These are phyloP conservation scores for Nephrocerus scutellatus DNA, from an alignment of 2,888 invertebrate species.

Conservation along the genomic window DNA sequence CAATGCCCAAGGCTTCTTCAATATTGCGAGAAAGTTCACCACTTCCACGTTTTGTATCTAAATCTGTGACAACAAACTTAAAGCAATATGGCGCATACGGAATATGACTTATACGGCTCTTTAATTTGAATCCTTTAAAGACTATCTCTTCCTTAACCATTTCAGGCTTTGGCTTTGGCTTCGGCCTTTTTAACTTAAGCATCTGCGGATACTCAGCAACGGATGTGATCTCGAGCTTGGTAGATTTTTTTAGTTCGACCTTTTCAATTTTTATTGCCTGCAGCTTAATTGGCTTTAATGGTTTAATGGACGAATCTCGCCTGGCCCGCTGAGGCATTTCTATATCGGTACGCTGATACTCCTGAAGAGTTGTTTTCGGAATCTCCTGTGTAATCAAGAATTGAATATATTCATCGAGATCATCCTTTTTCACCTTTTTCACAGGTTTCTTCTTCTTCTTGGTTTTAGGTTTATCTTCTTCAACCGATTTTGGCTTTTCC, in stretches of 20 bases:
- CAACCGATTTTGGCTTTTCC: constrained; percentile 25
- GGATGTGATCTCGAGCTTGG: constrained; percentile 56
- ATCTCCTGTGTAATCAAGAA: constrained; percentile 45
- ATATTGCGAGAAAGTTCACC: constrained; percentile 63
- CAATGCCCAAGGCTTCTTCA: constrained; percentile 59
- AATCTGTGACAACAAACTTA: constrained; percentile 27
- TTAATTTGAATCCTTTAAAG: constrained; percentile 62
- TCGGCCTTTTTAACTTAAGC: constrained; percentile 56
- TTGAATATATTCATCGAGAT: constrained; percentile 44
- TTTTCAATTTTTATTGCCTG: constrained; percentile 56
- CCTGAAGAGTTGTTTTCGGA: constrained; percentile 45
- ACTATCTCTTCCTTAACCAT: constrained; percentile 51
- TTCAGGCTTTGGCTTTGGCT: constrained; percentile 37
- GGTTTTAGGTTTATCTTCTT: constrained; percentile 22
- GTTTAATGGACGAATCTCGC: constrained; percentile 32
- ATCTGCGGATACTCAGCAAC: constrained; percentile 55
- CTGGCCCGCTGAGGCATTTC: constrained; percentile 40
- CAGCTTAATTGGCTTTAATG: constrained; percentile 33
- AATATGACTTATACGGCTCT: constrained; percentile 60
- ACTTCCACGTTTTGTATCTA: constrained; percentile 53
- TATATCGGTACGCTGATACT: constrained; percentile 43
- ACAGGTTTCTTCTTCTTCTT: constrained; percentile 35
- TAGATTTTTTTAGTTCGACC: constrained; percentile 53
- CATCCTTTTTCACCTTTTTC: constrained; percentile 38
- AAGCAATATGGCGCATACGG: constrained; percentile 57